These are phyloP conservation scores for Oscheius sp. DNA, from an alignment of 2,888 invertebrate genomes.

Conservation along the genomic window DNA sequence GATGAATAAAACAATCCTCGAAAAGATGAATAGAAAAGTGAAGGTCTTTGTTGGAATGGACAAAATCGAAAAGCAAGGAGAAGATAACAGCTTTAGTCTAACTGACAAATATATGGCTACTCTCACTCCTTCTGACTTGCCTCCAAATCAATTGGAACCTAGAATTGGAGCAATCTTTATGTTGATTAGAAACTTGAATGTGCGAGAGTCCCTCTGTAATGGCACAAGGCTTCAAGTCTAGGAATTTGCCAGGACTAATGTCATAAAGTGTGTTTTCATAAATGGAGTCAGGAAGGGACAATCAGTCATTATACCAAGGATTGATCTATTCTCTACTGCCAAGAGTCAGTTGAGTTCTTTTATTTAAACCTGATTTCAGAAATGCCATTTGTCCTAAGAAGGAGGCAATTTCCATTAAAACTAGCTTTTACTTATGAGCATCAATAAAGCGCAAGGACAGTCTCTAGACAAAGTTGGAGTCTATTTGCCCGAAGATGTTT, in stretches of 20 bases:
- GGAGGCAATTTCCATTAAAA: slow-evolving; percentile 13
- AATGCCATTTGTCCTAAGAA: background rate
- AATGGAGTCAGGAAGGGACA: slow-evolving; percentile 6
- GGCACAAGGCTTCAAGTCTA: background rate
- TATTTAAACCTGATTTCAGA: too few species aligned
- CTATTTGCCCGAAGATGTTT: slow-evolving; percentile 37
- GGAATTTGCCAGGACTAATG: background rate
- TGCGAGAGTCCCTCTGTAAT: background rate
- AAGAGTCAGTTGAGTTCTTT: too few species aligned
- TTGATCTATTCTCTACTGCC: background rate
- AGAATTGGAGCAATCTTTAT: background rate
- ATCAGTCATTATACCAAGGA: slow-evolving; percentile 6
- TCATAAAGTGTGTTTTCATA: background rate
- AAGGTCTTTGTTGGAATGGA: background rate
- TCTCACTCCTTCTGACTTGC: slow-evolving; percentile 29
- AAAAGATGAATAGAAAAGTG: too few species aligned
- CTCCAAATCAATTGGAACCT: slow-evolving; percentile 18
- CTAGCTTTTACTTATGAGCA: slow-evolving; percentile 65
- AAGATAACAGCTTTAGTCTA: background rate
- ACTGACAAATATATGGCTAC: slow-evolving; percentile 23
- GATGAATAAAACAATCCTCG: slow-evolving; percentile 26
- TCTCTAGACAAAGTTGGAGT: slow-evolving; percentile 47
- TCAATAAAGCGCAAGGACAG: slow-evolving; percentile 69
- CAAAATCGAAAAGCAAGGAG: background rate
- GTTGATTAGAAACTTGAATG: background rate